A percentile compares a stretch with the other conserved stretches of the same genome.
Evolutionary conservation across 2,888 invertebrate genomes (phyloP).

Genomic region (Emesis castigata): DNA sequence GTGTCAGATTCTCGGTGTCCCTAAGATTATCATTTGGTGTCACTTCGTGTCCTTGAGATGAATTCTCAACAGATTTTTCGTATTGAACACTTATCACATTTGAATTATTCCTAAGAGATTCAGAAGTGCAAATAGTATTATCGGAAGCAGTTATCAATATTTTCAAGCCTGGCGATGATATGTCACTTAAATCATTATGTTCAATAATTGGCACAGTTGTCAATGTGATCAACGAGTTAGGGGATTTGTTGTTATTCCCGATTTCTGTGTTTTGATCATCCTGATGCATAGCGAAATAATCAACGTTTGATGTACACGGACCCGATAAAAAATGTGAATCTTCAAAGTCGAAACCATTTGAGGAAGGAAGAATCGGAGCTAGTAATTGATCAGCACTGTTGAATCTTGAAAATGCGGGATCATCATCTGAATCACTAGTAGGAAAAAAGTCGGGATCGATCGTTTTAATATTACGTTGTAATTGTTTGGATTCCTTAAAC

Average conservation of each 20-base stretch:
- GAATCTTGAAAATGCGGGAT: constrained; percentile 26
- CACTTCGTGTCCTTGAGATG: constrained; percentile 23
- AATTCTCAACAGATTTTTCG: constrained; percentile 30
- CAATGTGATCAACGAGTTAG: constrained; percentile 39
- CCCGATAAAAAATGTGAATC: constrained; percentile 23
- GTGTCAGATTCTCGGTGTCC: constrained; percentile 22
- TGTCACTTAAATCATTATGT: constrained; percentile 43
- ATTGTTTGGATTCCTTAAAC: constrained; percentile 31
- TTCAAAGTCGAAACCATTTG: constrained; percentile 23
- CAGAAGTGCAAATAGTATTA: constrained; percentile 33
- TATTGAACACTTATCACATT: constrained; percentile 26
- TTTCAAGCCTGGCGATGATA: constrained; percentile 34
- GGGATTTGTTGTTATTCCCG: constrained; percentile 30
- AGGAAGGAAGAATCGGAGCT: constrained; percentile 22
- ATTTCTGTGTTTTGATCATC: constrained; percentile 18
- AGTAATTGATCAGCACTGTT: constrained; percentile 25
- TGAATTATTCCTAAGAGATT: constrained; percentile 31
- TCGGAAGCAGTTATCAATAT: constrained; percentile 28
- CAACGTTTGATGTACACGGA: constrained; percentile 24
- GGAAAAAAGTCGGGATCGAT: constrained; percentile 35
- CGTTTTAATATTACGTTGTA: constrained; percentile 31
- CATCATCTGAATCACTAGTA: constrained; percentile 37
- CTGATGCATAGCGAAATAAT: constrained; percentile 23
- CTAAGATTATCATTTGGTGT: constrained; percentile 21
- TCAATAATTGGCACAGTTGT: constrained; percentile 38